phyloP scores from a whole-genome alignment of 2,113 vertebrate genomes.

The Ceuthmochares aereus region DNA sequence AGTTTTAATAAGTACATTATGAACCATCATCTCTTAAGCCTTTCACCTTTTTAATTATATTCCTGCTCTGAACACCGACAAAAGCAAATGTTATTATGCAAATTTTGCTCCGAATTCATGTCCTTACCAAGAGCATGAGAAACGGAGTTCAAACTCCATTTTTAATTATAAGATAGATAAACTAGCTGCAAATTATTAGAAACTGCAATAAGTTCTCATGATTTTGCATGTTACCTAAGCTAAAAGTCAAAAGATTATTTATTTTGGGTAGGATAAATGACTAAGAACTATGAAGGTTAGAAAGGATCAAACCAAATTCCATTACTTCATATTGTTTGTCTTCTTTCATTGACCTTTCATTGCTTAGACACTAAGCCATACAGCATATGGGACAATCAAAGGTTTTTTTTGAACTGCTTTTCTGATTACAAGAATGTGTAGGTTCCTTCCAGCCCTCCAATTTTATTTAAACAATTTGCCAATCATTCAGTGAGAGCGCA shows the following conservation, averaged over 20 bases:
- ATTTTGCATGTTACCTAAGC: slow-evolving; percentile 9
- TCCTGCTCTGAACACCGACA: slow-evolving; percentile 64
- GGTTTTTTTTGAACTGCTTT: background rate
- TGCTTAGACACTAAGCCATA: background rate
- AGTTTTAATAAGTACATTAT: slow-evolving; percentile 73
- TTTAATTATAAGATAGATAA: slow-evolving; percentile 72
- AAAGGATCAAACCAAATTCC: background rate
- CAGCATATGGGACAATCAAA: background rate
- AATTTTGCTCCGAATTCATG: slow-evolving; percentile 60
- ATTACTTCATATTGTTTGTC: background rate
- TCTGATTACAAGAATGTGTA: background rate
- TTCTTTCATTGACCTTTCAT: background rate
- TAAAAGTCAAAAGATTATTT: slow-evolving; percentile 17
- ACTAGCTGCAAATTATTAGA: slow-evolving; percentile 48
- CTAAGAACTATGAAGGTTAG: slow-evolving; percentile 28
- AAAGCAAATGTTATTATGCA: slow-evolving; percentile 79
- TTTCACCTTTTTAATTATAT: slow-evolving; percentile 80
- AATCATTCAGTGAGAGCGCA: background rate
- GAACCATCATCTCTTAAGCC: slow-evolving; percentile 67
- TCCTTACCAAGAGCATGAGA: slow-evolving; percentile 52
- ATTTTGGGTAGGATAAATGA: background rate
- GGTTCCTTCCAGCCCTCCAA: background rate
- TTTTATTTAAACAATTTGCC: background rate
- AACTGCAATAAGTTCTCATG: slow-evolving; percentile 43
- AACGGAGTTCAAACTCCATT: slow-evolving; percentile 64